Percentiles rank a stretch among this genome's conserved stretches.
Conservation (phyloP, 2,888 invertebrate species). For the Subacronicta megacephala region DNA sequence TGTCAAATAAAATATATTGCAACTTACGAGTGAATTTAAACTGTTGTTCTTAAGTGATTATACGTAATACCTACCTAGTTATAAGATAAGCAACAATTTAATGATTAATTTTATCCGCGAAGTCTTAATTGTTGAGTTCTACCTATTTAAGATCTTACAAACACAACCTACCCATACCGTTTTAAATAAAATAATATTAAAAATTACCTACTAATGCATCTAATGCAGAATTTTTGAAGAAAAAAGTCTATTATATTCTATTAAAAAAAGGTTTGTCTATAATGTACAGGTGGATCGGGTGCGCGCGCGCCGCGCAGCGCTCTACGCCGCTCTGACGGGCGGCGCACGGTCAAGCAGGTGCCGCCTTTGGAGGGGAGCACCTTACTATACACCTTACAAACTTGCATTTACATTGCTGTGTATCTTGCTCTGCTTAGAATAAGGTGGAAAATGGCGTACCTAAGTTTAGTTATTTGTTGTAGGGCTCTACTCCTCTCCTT, state of each 20-base stretch:
- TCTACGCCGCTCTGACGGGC: constrained; percentile 83
- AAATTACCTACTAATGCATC: constrained; percentile 9
- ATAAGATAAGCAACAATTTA: constrained; percentile 19
- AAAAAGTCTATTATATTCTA: constrained; percentile 31
- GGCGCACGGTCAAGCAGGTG: constrained; percentile 85
- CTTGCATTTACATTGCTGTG: constrained; percentile 50
- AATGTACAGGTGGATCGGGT: constrained; percentile 80
- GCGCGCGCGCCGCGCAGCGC: constrained; percentile 75
- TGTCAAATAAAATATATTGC: too few species aligned
- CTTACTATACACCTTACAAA: constrained; percentile 86
- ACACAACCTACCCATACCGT: constrained; percentile 10
- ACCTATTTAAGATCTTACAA: background rate
- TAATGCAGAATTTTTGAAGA: constrained; percentile 4
- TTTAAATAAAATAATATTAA: constrained; percentile 14
- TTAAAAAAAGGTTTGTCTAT: constrained; percentile 58
- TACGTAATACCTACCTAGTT: background rate
- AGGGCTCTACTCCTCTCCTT: constrained; percentile 90
- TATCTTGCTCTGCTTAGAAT: constrained; percentile 28
- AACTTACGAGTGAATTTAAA: too few species aligned
- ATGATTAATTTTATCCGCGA: constrained; percentile 18
- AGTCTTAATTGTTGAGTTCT: background rate
- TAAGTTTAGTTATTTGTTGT: constrained; percentile 61
- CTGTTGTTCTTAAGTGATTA: too few species aligned
- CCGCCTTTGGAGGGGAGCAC: constrained; percentile 89
- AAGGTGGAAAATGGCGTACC: constrained; percentile 55